Percentiles rank a stretch among this genome's conserved stretches.
These are phyloP conservation scores for Calyptomena viridis DNA, from an alignment of 2,113 vertebrate genomes.

Conservation along the genomic window DNA sequence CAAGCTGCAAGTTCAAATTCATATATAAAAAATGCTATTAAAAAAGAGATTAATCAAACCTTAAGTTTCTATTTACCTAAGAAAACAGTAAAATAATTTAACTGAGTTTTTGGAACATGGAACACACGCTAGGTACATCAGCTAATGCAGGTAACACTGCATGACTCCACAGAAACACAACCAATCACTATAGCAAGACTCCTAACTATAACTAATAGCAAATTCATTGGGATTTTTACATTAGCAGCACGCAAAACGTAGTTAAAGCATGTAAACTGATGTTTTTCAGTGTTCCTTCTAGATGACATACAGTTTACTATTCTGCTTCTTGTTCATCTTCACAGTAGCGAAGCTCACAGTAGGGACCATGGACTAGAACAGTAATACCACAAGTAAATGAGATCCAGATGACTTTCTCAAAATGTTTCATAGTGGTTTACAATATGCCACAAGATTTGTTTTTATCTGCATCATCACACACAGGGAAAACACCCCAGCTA, in stretches of 20 bases:
- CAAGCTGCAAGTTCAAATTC: neutral
- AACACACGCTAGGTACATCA: neutral
- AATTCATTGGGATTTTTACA: neutral
- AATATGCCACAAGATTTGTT: neutral
- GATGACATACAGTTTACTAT: neutral
- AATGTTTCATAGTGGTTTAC: neutral
- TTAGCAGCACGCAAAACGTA: neutral
- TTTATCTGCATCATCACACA: neutral
- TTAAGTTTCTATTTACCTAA: neutral
- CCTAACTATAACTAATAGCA: neutral
- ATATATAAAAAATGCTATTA: neutral
- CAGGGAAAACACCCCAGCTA: neutral
- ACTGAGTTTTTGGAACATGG: neutral
- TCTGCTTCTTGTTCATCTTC: neutral
- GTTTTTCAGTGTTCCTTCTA: neutral
- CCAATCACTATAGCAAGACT: neutral
- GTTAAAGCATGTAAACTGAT: neutral
- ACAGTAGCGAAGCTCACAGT: neutral
- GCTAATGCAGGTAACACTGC: neutral
- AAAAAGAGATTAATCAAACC: neutral
- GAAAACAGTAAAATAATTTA: neutral
- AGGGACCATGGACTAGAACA: neutral
- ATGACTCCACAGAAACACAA: neutral
- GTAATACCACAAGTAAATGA: neutral
- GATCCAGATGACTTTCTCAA: constrained; percentile 19